Evolutionary conservation across 1,140 invertebrate species (phyloP).

Genomic region (Drosophila ogumai): DNA sequence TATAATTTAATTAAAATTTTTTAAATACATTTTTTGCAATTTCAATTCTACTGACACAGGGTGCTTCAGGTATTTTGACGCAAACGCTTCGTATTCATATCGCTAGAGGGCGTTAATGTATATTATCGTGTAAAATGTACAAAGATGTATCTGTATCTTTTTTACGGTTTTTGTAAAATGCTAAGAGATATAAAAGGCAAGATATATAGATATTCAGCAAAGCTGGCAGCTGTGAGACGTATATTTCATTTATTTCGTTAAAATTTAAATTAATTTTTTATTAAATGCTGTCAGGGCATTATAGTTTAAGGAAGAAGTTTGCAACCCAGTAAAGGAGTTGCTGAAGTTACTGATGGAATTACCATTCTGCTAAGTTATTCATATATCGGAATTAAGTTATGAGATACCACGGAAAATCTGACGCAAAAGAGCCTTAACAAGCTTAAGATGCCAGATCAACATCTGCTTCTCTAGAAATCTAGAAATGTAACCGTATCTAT

Average conservation of each 20-base stretch:
- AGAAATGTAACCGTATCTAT: not conserved
- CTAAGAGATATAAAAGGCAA: not conserved
- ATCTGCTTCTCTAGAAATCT: not conserved
- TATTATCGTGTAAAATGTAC: not conserved
- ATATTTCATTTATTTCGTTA: not conserved
- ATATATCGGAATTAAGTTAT: not conserved
- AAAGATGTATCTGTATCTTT: no score
- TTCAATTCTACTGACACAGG: not conserved
- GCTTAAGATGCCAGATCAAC: not conserved
- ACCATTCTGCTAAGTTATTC: no score
- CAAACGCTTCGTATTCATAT: not conserved
- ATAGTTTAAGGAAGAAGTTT: not conserved
- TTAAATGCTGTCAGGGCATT: not conserved
- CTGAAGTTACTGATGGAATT: no score
- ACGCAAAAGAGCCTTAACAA: not conserved
- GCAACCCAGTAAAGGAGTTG: no score
- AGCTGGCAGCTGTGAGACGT: not conserved
- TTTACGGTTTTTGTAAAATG: not conserved
- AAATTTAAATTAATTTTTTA: not conserved
- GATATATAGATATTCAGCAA: no score
- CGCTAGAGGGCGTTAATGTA: slow-evolving; percentile 2
- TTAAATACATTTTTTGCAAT: no score
- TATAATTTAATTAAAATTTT: not conserved
- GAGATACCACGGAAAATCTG: not conserved
- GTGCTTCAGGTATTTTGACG: not conserved